Evolutionary conservation across 2,113 vertebrate species (phyloP).

Genomic region (Gobio gobio): DNA sequence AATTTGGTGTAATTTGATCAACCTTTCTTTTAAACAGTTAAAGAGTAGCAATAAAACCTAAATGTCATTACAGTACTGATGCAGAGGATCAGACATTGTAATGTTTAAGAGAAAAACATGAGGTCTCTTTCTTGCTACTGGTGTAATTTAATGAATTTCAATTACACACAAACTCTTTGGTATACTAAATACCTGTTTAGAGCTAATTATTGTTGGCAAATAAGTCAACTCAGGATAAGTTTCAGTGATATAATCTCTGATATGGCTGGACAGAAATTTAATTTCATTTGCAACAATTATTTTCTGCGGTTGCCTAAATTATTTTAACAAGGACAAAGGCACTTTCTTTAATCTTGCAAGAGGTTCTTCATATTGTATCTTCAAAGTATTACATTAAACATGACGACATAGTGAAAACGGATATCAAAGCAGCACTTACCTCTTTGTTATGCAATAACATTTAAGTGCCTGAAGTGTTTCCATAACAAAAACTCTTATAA

Average conservation of each 20-base stretch:
- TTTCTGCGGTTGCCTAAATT: background rate
- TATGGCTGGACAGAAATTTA: background rate
- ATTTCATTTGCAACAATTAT: background rate
- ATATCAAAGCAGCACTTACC: slow-evolving; percentile 6
- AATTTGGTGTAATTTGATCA: slow-evolving; percentile 7
- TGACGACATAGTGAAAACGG: background rate
- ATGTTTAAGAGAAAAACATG: background rate
- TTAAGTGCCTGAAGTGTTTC: slow-evolving; percentile 12
- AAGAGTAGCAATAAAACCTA: background rate
- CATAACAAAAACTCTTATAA: background rate
- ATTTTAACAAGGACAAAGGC: background rate
- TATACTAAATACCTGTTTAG: background rate
- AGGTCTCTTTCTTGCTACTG: background rate
- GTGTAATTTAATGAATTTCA: background rate
- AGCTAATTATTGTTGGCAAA: background rate
- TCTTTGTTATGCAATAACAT: background rate
- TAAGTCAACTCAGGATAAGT: background rate
- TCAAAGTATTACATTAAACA: slow-evolving; percentile 5
- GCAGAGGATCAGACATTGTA: background rate
- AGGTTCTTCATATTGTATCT: background rate
- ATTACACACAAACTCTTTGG: background rate
- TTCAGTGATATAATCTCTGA: background rate
- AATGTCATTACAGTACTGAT: background rate
- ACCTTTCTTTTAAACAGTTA: background rate
- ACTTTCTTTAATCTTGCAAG: background rate